Evolutionary conservation across 1,140 invertebrate genomes (phyloP), one percentile per base, ranked within the genome.

Genomic region (Holotrichia oblita): DNA sequence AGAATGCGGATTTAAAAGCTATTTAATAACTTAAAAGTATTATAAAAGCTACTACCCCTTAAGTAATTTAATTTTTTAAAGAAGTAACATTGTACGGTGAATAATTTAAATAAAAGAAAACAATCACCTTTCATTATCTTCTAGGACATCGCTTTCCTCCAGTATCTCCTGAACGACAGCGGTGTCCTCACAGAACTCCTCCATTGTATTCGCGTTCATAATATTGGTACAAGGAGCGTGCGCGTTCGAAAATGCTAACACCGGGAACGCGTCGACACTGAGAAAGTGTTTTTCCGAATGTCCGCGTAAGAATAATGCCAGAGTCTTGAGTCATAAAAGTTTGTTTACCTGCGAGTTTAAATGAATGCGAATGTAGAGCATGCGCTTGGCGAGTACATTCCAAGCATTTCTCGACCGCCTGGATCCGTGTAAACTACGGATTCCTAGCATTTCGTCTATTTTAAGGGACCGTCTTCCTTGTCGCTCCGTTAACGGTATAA

Each of bases 281-380:
- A 74, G 40, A 74, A 74, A 74, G 34, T 44, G 73, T 74, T 74
- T 74, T 74, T 74, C 73, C 73, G 73, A 74, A 42, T 44, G 73
- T 41, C 27, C 34, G 73, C 73, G 73, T 44, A 40, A 40, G 73
- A 74, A 74, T 74, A 74, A 74, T 74, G 73, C 73, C 41, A 74
- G 73, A 74, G 73, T 24, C 73, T 74, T 74, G 73, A 74, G 73
- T 74, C 73, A 74, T 74, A 74, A 74, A 74, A 74, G 73, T 74
- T 74, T 74, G 73, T 74, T 74, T 74, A 74, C 73, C 73, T 74
- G 73, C 40, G 41, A 74, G 73, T 74, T 74, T 74, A 74, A 74
- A 74, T 74, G 73, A 74, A 74, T 74, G 73, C 73, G 73, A 41
- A 74, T 44, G 73, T 44, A 69, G 73, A 74, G 73, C 73, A 74